A percentile compares a stretch with the other conserved stretches of the same genome.
Conservation (phyloP, 1,140 invertebrate species). For the Oncopeltus fasciatus region DNA sequence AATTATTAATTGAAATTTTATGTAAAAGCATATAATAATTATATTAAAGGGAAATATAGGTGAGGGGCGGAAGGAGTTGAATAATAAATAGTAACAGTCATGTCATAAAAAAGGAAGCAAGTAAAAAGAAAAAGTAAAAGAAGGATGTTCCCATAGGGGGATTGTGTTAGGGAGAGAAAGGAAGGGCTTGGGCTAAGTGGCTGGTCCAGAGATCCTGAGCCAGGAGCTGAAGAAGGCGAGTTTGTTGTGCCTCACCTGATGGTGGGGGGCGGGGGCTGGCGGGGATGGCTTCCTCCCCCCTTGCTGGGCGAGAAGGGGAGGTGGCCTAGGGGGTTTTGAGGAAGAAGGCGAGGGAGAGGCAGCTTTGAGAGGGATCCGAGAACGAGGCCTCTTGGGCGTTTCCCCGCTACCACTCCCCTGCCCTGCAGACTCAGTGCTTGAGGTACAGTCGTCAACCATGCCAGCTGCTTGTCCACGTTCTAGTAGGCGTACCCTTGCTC, state of each 20-base stretch:
- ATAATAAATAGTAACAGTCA: too few relatives aligned
- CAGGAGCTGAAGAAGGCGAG: background rate
- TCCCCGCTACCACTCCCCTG: background rate
- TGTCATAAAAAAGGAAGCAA: too few relatives aligned
- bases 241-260: conserved; percentile 7
- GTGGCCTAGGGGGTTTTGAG: background rate
- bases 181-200: background rate
- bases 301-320: background rate
- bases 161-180: background rate
- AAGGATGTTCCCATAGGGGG: too few relatives aligned
- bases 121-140: too few relatives aligned
- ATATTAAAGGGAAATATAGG: too few relatives aligned
- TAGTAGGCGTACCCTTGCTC: conserved; percentile 52
- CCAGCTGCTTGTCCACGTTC: conserved; percentile 32
- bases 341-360: too few relatives aligned
- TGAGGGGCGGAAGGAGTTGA: too few relatives aligned
- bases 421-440: background rate
- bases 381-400: background rate
- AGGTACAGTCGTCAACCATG: background rate
- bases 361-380: conserved; percentile 11
- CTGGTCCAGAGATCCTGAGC: conserved; percentile 1
- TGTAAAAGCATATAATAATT: too few relatives aligned
- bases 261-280: too few relatives aligned
- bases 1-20: too few relatives aligned
- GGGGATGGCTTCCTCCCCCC: background rate